Evolutionary conservation across 2,888 invertebrate genomes (phyloP), one percentile per base, ranked within the genome.

Genomic region (Cosmia trapezina): DNA sequence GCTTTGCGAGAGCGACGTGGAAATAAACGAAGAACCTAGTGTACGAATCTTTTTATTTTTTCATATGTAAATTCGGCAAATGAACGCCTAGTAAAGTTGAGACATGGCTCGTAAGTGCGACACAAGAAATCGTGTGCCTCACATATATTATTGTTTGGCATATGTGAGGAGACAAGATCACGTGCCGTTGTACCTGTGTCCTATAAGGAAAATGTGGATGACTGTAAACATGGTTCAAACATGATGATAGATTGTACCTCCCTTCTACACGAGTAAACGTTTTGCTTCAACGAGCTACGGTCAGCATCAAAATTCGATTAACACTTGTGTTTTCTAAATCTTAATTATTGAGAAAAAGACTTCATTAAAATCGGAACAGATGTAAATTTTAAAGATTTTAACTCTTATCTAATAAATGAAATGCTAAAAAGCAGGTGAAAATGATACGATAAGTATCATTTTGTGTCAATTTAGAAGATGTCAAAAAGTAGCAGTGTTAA

Each of bases 11-110:
- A 56, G 68, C 47, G 53, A 69, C 64, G 65, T 53, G 28, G 22
- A 69, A 70, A 73, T 63, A 76, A 62, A 71, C 37, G 69, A 61
- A 82, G 53, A 61, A 51, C 57, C 63, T 64, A 80, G 66, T 37
- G 47, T 51, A 59, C 8, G 79, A 67, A 61, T 64, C 69, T 67
- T 77, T 74, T 74, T 78, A 73, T 70, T 61, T 76, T 70, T 78
- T 68, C 45, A 63, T 47, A 72, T 77, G 73, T 54, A 78, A 83
- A 82, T 73, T 81, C 51, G 41, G 47, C 12, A 70, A 67, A 73
- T 68, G 70, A 73, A 60, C 56, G 65, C 74, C 73, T 71, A 63
- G 67, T 76, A 74, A 81, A 57, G 62, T 76, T 78, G 78, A 73
- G 37, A 68, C 71, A 73, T 64, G 69, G 70, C 72, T 80, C 74